Conservation (phyloP, 1,140 invertebrate genomes). For the Ceratina australensis region DNA sequence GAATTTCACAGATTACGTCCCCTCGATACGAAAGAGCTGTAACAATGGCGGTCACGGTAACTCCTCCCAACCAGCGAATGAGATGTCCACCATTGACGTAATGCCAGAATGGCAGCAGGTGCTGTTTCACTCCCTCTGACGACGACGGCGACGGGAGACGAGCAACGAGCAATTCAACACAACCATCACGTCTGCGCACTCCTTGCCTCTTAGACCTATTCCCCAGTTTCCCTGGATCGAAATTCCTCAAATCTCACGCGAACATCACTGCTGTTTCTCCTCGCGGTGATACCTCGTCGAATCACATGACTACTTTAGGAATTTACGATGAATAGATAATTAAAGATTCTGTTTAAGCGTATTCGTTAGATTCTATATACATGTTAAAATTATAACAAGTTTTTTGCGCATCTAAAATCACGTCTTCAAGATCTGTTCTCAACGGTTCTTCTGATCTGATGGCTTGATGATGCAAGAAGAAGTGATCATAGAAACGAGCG, state of each 20-base stretch:
- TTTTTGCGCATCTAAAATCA: constrained; percentile 13
- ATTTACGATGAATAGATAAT: not conserved
- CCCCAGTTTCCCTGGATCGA: constrained; percentile 20
- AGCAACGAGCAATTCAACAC: constrained; percentile 35
- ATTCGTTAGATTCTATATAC: too few species aligned
- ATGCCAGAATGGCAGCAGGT: constrained; percentile 71
- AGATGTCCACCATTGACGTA: constrained; percentile 72
- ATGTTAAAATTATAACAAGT: too few species aligned
- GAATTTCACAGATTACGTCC: constrained; percentile 41
- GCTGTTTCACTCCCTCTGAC: constrained; percentile 50
- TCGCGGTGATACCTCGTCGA: too few species aligned
- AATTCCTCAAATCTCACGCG: too few species aligned
- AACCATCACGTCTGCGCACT: constrained; percentile 39
- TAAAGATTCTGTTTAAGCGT: not conserved
- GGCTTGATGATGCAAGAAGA: too few species aligned
- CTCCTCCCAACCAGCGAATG: constrained; percentile 65
- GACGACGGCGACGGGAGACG: constrained; percentile 13
- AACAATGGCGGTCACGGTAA: constrained; percentile 72
- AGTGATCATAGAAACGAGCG: not conserved
- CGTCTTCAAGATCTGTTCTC: not conserved
- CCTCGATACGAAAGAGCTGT: constrained; percentile 51
- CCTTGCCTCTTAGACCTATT: constrained; percentile 33
- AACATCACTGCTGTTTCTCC: not conserved
- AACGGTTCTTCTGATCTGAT: not conserved
- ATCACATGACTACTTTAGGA: too few species aligned